A percentile compares a stretch with the other conserved stretches of the same genome.
Conservation (phyloP, 2,888 invertebrate species). For the Ormyrus labotus region DNA sequence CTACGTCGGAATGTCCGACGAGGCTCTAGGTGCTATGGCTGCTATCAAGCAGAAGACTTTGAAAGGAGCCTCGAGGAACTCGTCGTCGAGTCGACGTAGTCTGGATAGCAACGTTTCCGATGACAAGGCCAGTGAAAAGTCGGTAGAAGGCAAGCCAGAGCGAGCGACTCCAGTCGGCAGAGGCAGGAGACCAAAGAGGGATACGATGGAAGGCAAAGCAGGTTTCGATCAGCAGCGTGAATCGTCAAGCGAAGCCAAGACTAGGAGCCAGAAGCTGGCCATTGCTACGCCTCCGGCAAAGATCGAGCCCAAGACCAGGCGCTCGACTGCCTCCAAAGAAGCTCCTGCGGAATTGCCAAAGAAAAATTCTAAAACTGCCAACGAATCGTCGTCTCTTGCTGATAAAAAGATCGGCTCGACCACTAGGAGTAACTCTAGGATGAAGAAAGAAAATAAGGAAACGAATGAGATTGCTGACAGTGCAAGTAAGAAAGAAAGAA, state of each 20-base stretch:
- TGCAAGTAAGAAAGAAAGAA: background rate
- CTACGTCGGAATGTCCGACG: background rate
- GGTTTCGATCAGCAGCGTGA: background rate
- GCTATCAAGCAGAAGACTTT: constrained; percentile 16
- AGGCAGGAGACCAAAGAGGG: constrained; percentile 58
- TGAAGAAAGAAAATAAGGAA: constrained; percentile 10
- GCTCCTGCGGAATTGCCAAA: constrained; percentile 23
- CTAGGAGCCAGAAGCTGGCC: constrained; percentile 26
- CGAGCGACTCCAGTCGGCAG: constrained; percentile 24
- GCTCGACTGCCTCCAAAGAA: constrained; percentile 12
- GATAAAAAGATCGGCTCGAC: constrained; percentile 46
- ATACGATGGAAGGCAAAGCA: constrained; percentile 1
- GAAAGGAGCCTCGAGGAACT: constrained; percentile 57
- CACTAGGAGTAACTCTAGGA: constrained; percentile 58
- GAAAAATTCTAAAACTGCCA: constrained; percentile 11
- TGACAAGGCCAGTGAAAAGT: constrained; percentile 26
- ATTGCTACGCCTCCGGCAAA: constrained; percentile 1
- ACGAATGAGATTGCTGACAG: constrained; percentile 5
- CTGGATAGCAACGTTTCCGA: constrained; percentile 40
- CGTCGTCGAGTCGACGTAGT: constrained; percentile 40
- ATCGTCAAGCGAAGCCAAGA: constrained; percentile 19
- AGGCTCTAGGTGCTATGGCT: constrained; percentile 33
- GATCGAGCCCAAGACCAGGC: constrained; percentile 40
- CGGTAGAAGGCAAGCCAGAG: constrained; percentile 9
- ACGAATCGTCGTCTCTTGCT: background rate